Evolutionary conservation across 2,888 invertebrate genomes (phyloP).

Genomic region (Eristalis tenax): DNA sequence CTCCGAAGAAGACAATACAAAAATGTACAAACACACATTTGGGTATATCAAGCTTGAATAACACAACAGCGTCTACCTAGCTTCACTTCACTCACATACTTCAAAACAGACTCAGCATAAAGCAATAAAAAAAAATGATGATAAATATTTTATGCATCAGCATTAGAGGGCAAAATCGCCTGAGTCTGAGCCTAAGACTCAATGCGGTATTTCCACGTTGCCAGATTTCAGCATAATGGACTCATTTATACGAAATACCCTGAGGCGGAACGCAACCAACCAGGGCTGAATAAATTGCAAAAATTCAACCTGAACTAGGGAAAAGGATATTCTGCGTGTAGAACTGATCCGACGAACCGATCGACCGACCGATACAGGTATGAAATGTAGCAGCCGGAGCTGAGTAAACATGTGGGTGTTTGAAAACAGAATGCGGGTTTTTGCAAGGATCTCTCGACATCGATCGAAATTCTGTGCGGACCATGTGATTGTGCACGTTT

Average conservation of each 20-base stretch:
- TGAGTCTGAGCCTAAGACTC: neutral
- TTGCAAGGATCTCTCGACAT: slow-evolving; percentile 37
- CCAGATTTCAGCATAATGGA: slow-evolving; percentile 44
- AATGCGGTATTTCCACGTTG: slow-evolving; percentile 44
- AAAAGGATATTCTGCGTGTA: slow-evolving; percentile 35
- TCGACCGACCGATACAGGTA: slow-evolving; percentile 15
- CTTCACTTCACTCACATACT: slow-evolving; percentile 8
- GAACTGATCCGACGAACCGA: neutral
- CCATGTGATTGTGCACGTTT: slow-evolving; percentile 45
- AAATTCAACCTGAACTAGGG: slow-evolving; percentile 19
- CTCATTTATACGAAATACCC: slow-evolving; percentile 15
- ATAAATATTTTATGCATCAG: slow-evolving; percentile 52
- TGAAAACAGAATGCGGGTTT: slow-evolving; percentile 51
- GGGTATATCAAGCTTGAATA: slow-evolving; percentile 16
- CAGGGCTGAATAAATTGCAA: slow-evolving; percentile 41
- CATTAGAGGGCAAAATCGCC: slow-evolving; percentile 42
- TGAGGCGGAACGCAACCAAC: slow-evolving; percentile 11
- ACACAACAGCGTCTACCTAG: slow-evolving; percentile 33
- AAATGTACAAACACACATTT: slow-evolving; percentile 34
- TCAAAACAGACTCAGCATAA: slow-evolving; percentile 38
- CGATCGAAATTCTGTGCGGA: slow-evolving; percentile 19
- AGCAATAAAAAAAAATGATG: slow-evolving; percentile 37
- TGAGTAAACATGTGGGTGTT: slow-evolving; percentile 51
- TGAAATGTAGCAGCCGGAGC: slow-evolving; percentile 6
- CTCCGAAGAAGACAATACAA: slow-evolving; percentile 24